Conservation (phyloP, 2,888 invertebrate species). For the Conops quadrifasciatus region DNA sequence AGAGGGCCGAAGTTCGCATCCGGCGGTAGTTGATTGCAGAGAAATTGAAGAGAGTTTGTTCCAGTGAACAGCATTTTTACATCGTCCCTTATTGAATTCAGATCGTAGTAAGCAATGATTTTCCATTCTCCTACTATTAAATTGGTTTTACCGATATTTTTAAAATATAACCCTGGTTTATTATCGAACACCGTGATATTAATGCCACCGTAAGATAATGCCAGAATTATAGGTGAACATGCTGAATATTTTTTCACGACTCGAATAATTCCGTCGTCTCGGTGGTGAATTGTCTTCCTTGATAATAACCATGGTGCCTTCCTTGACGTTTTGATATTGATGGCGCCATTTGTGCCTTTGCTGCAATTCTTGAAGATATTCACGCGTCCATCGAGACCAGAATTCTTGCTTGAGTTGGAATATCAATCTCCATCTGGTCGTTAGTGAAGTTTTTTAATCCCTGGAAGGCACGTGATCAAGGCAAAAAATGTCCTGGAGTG, state of each 20-base stretch:
- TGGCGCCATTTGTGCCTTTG: too few relatives aligned
- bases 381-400: too few relatives aligned
- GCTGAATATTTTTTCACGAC: not conserved
- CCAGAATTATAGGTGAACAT: too few relatives aligned
- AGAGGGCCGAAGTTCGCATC: not conserved
- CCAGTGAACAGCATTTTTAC: not conserved
- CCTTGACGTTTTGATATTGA: too few relatives aligned
- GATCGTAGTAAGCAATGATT: not conserved
- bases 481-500: too few relatives aligned
- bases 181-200: too few relatives aligned
- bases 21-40: not conserved
- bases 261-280: not conserved
- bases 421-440: not conserved
- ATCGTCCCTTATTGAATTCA: not conserved
- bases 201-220: too few relatives aligned
- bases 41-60: too few relatives aligned
- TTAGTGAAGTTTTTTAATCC: not conserved
- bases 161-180: too few relatives aligned
- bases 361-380: too few relatives aligned
- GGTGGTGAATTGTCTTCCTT: not conserved
- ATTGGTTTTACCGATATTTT: too few relatives aligned
- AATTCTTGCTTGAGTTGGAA: not conserved
- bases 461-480: not conserved
- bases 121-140: too few relatives aligned
- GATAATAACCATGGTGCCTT: not conserved